Base-by-base conservation (phyloP, 1,140 invertebrate genomes). In the Lordiphosa collinella region DNA sequence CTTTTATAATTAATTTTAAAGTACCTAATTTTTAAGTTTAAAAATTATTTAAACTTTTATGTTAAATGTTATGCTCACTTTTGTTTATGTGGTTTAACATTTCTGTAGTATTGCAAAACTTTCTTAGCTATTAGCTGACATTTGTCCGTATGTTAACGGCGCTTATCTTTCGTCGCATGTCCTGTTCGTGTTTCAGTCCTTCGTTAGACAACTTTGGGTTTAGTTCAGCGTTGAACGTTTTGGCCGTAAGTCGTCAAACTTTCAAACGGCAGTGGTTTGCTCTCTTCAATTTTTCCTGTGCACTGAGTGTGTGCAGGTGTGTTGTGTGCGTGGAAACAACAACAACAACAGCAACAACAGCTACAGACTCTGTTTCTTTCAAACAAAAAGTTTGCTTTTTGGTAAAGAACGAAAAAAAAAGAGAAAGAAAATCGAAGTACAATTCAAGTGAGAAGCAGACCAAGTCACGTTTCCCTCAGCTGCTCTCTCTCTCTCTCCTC, bases 211-310 rank as follows among this genome's bases (percentile, higher is more conserved):
- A 37, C 54, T 58, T 36, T 34, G 64, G 47, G 73, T 63, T 75
- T 61, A 56, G 65, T 80, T 55, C 76, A 67, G 31, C 46, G 50
- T 82, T 49, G 71, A 60, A 60, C 67, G 78, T n/a, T 58, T 55
- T 48, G 68, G 38, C 53, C 51, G 52, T 56, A 54, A 63, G 76
- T 82, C 71, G 74, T 53, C 52, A n/a, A 50, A 53, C 59, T 74
- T 59, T 47, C 48, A 43, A 50, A 57, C 59, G 76, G 76, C 69
- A 65, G 48, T 50, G 41, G 48, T 50, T 34, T 38, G 29, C 10
- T 35, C 38, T 29, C 16, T 31, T 47, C 7, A 35, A 48, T 80
- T 80, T 80, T 80, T 53, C 14, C n/a, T 58, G 12, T 64, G 40
- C 32, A 48, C 57, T 78, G 48, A 51, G 61, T 59, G 54, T 72